phyloP scores from a whole-genome alignment of 2,888 invertebrate species.

The Noctua fimbriata region DNA sequence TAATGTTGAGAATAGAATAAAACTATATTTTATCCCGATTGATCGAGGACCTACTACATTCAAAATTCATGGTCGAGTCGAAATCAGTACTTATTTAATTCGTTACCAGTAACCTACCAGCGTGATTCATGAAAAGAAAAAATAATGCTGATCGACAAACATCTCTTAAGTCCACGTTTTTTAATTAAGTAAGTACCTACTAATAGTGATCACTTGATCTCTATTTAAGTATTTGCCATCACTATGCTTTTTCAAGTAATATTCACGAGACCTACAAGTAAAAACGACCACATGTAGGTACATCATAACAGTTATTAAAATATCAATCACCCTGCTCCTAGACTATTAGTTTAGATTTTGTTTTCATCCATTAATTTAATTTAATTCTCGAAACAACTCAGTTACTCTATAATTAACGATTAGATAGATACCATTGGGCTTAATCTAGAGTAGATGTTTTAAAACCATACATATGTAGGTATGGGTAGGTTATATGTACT shows the following conservation, averaged over 20 bases:
- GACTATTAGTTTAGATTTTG: conserved; percentile 7
- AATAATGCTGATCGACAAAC: neutral
- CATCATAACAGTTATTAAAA: conserved; percentile 25
- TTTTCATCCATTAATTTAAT: conserved; percentile 14
- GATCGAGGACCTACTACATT: neutral
- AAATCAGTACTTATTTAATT: neutral
- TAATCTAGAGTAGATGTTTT: conserved; percentile 4
- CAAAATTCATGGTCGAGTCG: neutral
- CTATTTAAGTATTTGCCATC: neutral
- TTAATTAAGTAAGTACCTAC: neutral
- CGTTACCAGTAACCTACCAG: neutral
- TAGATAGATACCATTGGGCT: neutral
- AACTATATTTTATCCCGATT: conserved; percentile 8
- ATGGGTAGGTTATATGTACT: neutral
- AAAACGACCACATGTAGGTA: neutral
- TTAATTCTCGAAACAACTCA: conserved; percentile 1
- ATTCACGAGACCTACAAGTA: neutral
- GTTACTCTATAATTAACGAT: conserved; percentile 41
- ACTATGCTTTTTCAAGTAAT: neutral
- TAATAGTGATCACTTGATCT: neutral
- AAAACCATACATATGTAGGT: neutral
- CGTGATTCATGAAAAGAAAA: neutral
- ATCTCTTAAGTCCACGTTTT: neutral
- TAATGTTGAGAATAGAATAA: neutral
- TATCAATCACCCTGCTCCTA: conserved; percentile 25